Percentiles rank a stretch among this genome's conserved stretches.
These are phyloP conservation scores for Tetrax tetrax DNA, from an alignment of 2,113 vertebrate genomes.

Conservation along the genomic window DNA sequence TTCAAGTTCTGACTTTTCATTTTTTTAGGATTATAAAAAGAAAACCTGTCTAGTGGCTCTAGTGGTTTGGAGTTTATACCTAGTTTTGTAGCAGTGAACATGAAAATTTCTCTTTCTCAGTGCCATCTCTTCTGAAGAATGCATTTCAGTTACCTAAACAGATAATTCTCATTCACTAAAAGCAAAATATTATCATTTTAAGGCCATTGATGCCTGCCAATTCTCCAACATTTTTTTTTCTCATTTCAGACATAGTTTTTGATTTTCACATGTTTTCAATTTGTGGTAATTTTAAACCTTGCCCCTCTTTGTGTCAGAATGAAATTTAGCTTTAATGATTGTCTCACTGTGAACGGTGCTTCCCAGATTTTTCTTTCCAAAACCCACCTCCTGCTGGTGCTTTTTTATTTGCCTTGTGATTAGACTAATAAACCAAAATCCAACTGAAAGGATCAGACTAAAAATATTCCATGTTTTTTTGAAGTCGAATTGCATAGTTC, in stretches of 20 bases:
- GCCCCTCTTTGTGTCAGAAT: not conserved
- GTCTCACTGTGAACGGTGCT: not conserved
- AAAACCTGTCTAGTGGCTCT: not conserved
- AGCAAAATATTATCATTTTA: not conserved
- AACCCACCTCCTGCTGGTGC: not conserved
- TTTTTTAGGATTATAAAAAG: not conserved
- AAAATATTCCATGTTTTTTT: not conserved
- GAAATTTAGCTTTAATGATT: not conserved
- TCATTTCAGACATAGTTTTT: not conserved
- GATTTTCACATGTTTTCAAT: not conserved
- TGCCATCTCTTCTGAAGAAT: not conserved
- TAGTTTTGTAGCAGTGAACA: not conserved
- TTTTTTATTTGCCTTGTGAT: not conserved
- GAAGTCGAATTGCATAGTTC: not conserved
- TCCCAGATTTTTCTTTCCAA: not conserved
- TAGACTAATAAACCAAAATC: not conserved
- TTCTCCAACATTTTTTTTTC: not conserved
- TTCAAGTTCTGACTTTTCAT: not conserved
- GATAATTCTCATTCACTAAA: not conserved
- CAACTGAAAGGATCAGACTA: not conserved
- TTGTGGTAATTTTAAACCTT: not conserved
- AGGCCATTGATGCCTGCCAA: not conserved
- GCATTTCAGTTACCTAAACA: not conserved
- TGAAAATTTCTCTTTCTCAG: not conserved
- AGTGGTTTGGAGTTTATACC: not conserved